These are phyloP conservation scores for Anarhynchus alexandrinus DNA, from an alignment of 2,113 vertebrate genomes.

Conservation along the genomic window DNA sequence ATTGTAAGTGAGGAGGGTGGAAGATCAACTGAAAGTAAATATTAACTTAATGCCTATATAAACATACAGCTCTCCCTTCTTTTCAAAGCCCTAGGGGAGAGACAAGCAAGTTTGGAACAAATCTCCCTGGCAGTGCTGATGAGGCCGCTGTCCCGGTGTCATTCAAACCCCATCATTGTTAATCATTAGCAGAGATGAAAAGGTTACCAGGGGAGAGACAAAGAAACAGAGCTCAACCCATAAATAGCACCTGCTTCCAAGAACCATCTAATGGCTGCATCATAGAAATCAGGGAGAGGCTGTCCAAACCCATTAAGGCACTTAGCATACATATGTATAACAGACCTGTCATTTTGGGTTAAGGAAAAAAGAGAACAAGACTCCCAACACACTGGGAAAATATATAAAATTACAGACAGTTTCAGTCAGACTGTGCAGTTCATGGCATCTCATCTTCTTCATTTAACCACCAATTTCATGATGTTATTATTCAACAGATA, in stretches of 20 bases:
- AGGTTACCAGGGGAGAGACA: neutral
- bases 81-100: neutral
- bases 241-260: conserved; percentile 31
- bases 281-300: neutral
- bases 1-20: neutral
- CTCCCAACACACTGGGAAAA: neutral
- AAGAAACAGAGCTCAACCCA: neutral
- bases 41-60: neutral
- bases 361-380: neutral
- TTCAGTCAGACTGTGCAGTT: neutral
- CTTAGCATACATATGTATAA: neutral
- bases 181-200: conserved; percentile 11
- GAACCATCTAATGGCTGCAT: neutral
- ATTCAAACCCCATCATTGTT: neutral
- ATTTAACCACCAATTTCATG: neutral
- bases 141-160: neutral
- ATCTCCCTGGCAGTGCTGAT: neutral
- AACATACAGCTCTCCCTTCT: neutral
- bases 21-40: conserved; percentile 5
- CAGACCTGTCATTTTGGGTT: neutral
- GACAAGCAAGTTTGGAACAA: neutral
- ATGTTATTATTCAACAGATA: neutral
- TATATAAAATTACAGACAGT: neutral
- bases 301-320: conserved; percentile 32
- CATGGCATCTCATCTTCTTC: neutral